Base-by-base conservation (phyloP, 2,113 vertebrate genomes). In the Cygnus buccinator region DNA sequence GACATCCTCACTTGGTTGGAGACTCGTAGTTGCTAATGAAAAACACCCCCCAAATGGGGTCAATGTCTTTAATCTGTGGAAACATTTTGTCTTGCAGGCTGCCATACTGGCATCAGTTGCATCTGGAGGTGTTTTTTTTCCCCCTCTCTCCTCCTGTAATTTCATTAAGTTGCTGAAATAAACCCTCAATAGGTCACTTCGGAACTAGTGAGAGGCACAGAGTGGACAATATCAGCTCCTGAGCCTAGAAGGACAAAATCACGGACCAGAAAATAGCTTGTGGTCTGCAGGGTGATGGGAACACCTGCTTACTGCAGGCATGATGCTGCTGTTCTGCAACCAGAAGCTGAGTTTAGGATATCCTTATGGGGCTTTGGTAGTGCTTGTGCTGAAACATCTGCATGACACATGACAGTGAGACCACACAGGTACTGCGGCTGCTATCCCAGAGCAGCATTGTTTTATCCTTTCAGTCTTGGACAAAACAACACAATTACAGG, bases 391-490 rank as follows among this genome's bases (percentile, higher is more conserved):
- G 23, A 54, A 61, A 84, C 35, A 43, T 28, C 85, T 62, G 74
- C 9, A 3, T 83, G 95, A 84, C 77, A 71, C 41, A 37, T 70
- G 71, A 87, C 2, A 84, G 62, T 25, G 74, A 92, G 93, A 94
- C 89, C 95, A 94, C 91, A 95, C 74, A 87, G 87, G 77, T 93
- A 67, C 63, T 66, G 81, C 0, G 2, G 37, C 54, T 93, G 87
- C 74, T 62, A 74, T 94, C 62, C 95, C 80, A 39, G 72, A 89
- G 89, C 84, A 62, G 41, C 54, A 59, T 22, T 59, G 74, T 55
- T 92, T 73, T 73, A 89, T 91, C 54, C 62, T 94, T 77, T 89
- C 86, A 96, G 94, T 55, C 58, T 89, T 93, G 94, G 89, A 94
- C 91, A 94, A 95, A 96, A 73, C 71, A 95, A 87, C 67, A 70